phyloP scores from a whole-genome alignment of 2,888 invertebrate genomes.

The Pasiphila rectangulata region DNA sequence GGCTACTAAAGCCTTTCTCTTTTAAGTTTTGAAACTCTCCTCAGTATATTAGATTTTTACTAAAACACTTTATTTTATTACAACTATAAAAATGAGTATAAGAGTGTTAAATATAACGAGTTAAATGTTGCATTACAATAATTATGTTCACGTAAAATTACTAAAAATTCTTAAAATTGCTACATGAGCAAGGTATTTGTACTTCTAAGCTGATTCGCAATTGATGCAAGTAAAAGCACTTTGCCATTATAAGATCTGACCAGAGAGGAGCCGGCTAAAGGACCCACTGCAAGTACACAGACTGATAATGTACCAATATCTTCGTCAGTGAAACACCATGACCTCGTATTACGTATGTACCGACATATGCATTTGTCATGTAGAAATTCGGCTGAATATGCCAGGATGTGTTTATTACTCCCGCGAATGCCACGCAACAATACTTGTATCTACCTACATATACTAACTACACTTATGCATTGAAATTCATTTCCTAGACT shows the following conservation, averaged over 20 bases:
- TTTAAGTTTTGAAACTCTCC: conserved; percentile 54
- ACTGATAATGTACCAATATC: conserved; percentile 42
- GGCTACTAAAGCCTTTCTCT: conserved; percentile 50
- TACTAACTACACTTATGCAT: conserved; percentile 55
- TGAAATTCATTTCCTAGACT: conserved; percentile 67
- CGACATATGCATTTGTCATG: conserved; percentile 57
- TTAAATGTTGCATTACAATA: conserved; percentile 50
- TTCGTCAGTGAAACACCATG: conserved; percentile 42
- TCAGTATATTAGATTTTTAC: conserved; percentile 53
- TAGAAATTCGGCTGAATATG: conserved; percentile 40
- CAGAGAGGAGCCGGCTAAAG: conserved; percentile 53
- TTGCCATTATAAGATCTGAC: conserved; percentile 58
- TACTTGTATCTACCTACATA: conserved; percentile 39
- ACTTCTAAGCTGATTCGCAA: conserved; percentile 60
- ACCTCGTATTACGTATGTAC: conserved; percentile 39
- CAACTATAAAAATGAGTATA: conserved; percentile 68
- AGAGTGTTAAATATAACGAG: conserved; percentile 49
- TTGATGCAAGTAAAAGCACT: conserved; percentile 51
- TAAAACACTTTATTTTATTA: conserved; percentile 54
- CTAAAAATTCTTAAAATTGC: conserved; percentile 64
- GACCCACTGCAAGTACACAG: conserved; percentile 58
- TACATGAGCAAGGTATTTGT: conserved; percentile 77
- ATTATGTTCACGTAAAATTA: conserved; percentile 52
- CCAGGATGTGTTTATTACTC: conserved; percentile 24
- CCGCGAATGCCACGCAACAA: conserved; percentile 47